Conservation (phyloP, 2,888 invertebrate species). For the Baccha elongata region DNA sequence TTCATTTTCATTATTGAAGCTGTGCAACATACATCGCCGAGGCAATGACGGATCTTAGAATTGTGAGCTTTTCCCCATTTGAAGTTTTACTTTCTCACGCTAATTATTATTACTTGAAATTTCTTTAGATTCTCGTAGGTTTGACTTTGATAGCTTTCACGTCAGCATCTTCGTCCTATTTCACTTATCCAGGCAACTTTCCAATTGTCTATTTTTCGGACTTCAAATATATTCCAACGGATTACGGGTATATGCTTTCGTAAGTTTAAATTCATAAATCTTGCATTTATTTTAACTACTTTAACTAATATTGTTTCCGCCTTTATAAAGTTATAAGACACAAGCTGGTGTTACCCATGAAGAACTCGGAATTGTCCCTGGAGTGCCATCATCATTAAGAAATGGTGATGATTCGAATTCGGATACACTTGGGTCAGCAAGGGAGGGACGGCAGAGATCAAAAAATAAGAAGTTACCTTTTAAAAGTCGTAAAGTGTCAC, state of each 20-base stretch:
- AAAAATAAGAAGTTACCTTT: conserved; percentile 37
- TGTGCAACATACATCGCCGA: conserved; percentile 48
- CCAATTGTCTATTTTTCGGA: conserved; percentile 38
- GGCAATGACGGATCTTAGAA: conserved; percentile 41
- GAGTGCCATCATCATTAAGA: background rate
- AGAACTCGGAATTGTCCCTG: conserved; percentile 38
- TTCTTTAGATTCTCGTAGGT: background rate
- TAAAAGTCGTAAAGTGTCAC: conserved; percentile 65
- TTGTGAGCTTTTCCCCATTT: conserved; percentile 39
- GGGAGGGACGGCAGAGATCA: conserved; percentile 21
- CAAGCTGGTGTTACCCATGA: conserved; percentile 30
- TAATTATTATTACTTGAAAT: background rate
- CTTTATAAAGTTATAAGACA: conserved; percentile 45
- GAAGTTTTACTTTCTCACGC: background rate
- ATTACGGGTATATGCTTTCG: conserved; percentile 55
- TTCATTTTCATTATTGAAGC: conserved; percentile 53
- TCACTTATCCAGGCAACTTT: conserved; percentile 31
- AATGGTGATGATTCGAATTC: conserved; percentile 17
- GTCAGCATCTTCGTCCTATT: conserved; percentile 29
- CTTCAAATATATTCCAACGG: conserved; percentile 51
- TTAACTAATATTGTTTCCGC: background rate
- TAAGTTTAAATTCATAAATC: conserved; percentile 24
- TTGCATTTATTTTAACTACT: background rate
- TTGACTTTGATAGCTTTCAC: conserved; percentile 24
- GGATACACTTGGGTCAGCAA: conserved; percentile 58